phyloP scores from a whole-genome alignment of 2,113 vertebrate species.

The Lasiurus cinereus region DNA sequence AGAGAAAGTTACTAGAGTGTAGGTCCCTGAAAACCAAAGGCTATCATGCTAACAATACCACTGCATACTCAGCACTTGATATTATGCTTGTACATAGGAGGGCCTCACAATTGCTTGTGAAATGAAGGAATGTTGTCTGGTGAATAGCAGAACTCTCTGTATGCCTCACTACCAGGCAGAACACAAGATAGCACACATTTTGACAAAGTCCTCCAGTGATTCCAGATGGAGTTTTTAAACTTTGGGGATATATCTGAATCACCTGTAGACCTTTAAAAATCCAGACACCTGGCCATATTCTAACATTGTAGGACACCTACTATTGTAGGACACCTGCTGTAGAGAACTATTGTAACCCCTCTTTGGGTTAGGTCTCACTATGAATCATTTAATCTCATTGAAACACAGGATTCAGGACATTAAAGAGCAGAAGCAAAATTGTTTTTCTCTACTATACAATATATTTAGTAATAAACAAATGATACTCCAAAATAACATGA shows the following conservation, averaged over 20 bases:
- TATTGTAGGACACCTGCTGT: not conserved
- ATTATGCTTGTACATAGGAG: not conserved
- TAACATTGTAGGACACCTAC: not conserved
- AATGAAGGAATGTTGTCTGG: not conserved
- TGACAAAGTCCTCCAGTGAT: not conserved
- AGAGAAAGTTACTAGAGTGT: not conserved
- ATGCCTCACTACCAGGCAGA: not conserved
- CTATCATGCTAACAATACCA: not conserved
- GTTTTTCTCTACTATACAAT: not conserved
- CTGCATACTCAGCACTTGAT: not conserved
- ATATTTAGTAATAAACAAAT: slow-evolving; percentile 27
- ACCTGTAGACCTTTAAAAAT: not conserved
- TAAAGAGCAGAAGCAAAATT: not conserved
- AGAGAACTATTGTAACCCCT: not conserved
- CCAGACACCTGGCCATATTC: not conserved
- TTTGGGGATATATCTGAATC: not conserved
- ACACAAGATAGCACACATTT: not conserved
- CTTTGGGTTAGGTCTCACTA: not conserved
- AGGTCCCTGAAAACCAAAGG: not conserved
- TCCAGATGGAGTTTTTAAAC: slow-evolving; percentile 7
- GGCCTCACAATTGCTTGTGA: not conserved
- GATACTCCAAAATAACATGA: not conserved
- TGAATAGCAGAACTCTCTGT: not conserved
- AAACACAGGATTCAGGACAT: not conserved
- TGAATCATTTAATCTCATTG: not conserved